phyloP scores from a whole-genome alignment of 37 sponge, comb jelly and placozoan species.

The Chondrilla cf. caribensis region DNA sequence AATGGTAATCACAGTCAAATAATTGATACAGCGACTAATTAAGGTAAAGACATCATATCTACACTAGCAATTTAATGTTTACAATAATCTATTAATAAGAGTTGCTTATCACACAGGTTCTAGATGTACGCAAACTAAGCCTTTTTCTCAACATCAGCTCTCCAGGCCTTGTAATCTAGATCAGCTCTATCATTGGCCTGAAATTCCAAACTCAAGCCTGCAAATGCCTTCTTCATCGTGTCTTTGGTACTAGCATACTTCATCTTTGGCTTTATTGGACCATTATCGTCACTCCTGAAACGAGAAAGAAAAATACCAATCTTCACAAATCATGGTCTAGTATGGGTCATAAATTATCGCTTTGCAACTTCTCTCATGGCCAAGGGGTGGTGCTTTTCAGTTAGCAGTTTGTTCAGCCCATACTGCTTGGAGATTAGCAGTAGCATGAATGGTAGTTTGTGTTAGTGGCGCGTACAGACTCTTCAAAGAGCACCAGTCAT shows the following conservation, averaged over 20 bases:
- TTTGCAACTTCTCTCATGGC: no score
- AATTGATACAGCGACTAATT: background rate
- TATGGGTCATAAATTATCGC: no score
- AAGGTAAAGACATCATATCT: background rate
- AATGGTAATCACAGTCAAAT: no score
- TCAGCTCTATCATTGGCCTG: conserved; percentile 65
- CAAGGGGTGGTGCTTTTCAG: no score
- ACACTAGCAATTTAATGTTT: background rate
- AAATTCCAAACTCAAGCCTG: conserved; percentile 50
- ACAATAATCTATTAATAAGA: no score
- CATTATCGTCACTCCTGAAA: conserved; percentile 56
- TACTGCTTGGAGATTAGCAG: no score
- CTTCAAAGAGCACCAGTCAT: no score
- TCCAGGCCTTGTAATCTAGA: conserved; percentile 32
- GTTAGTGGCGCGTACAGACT: no score
- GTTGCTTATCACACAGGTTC: no score
- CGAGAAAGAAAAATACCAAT: background rate
- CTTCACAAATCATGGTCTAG: background rate
- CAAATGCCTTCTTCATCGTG: conserved; percentile 57
- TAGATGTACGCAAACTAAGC: conserved; percentile 31
- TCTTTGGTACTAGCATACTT: conserved; percentile 68
- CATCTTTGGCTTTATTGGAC: conserved; percentile 61
- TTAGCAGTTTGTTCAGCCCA: no score
- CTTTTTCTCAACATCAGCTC: conserved; percentile 57
- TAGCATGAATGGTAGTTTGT: no score